Base-by-base conservation (phyloP, 2,888 invertebrate genomes). In the Philereme transversata region DNA sequence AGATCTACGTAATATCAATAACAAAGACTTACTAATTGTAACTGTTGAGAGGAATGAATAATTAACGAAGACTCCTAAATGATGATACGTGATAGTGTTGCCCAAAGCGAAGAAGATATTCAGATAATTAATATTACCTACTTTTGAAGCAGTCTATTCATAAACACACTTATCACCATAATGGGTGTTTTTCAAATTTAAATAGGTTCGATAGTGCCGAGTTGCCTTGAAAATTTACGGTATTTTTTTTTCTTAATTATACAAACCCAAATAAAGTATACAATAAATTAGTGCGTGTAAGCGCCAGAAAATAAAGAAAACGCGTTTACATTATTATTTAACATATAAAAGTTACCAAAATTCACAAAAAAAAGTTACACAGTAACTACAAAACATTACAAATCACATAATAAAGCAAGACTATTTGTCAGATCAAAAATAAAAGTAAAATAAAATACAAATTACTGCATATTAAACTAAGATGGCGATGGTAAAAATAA, bases 401-500 rank as follows among this genome's bases (percentile, higher is more conserved):
- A n/a, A n/a, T n/a, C n/a, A n/a, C n/a, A n/a, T n/a, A n/a, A n/a
- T n/a, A n/a, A n/a, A n/a, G n/a, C n/a, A n/a, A n/a, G n/a, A n/a
- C n/a, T n/a, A n/a, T n/a, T n/a, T n/a, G n/a, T n/a, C n/a, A n/a
- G n/a, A n/a, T n/a, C n/a, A n/a, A n/a, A n/a, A n/a, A n/a, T n/a
- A n/a, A n/a, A n/a, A n/a, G n/a, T n/a, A n/a, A n/a, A n/a, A n/a
- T n/a, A n/a, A n/a, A n/a, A n/a, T n/a, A n/a, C n/a, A n/a, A n/a
- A n/a, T n/a, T n/a, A n/a, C n/a, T n/a, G n/a, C n/a, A n/a, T n/a
- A n/a, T n/a, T n/a, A n/a, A n/a, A n/a, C n/a, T n/a, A n/a, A n/a
- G n/a, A n/a, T n/a, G n/a, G n/a, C n/a, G n/a, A n/a, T 48, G 57
- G 49, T 50, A 52, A 60, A 61, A 54, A 57, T 64, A 71, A 60